Evolutionary conservation across 2,888 invertebrate species (phyloP), one percentile per base, ranked within the genome.

Genomic region (Sphinx pinastri): DNA sequence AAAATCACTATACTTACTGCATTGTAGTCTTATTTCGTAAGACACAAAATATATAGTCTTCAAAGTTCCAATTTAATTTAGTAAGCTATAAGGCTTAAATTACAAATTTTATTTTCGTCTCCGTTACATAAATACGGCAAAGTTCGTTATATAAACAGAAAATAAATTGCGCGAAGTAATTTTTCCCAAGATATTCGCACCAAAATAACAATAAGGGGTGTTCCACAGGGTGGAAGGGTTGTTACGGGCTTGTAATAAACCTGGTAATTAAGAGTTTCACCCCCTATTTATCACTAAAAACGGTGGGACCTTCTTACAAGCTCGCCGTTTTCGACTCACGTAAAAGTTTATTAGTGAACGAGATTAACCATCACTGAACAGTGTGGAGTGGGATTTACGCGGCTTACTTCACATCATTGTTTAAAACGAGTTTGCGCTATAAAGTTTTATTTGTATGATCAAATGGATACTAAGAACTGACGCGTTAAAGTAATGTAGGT

Each of bases 231-330:
- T 49, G 49, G 47, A 63, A 63, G 63, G 63, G 63, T 63, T 63
- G 60, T 60, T 45, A 60, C 57, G 38, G 70, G 73, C 69, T 69
- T 66, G 75, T 76, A 77, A 80, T 81, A 79, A 76, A 78, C 75
- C 74, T 74, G 47, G 75, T 82, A 80, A 82, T 83, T 80, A 83
- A 81, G 79, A 76, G 76, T 78, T 74, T 71, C 70, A 72, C 70
- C 59, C 58, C 67, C 51, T 67, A 72, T 68, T 68, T 70, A 68
- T 60, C 70, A 70, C 67, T 68, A 74, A 74, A 72, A 78, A 74
- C 72, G 55, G 38, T 38, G 5, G 67, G 10, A 49, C 51, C 19
- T 66, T 49, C 59, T 70, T 68, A 69, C 55, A 72, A 54, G 71
- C 58, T 12, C 58, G 12, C 31, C 60, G 60, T 16, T n/a, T 45